These are phyloP conservation scores for Patella ulyssiponensis DNA, from an alignment of 2,888 invertebrate species.

Conservation along the genomic window DNA sequence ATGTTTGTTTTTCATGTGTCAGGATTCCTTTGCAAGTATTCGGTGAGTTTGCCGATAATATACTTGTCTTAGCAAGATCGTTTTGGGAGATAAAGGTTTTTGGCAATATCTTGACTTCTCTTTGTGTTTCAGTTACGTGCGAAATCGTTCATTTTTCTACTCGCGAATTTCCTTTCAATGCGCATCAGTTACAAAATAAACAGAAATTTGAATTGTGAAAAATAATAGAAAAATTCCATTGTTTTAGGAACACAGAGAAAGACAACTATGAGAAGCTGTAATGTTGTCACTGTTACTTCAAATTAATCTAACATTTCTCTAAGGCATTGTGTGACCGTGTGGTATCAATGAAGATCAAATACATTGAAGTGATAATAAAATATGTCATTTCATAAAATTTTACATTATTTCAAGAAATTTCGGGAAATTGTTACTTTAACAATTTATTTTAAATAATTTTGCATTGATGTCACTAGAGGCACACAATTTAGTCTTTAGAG, in stretches of 20 bases:
- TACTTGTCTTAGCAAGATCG: background rate
- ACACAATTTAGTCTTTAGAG: no score
- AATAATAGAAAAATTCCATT: background rate
- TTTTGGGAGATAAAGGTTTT: background rate
- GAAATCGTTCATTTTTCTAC: background rate
- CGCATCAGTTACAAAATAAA: background rate
- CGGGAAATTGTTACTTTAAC: no score
- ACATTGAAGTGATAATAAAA: no score
- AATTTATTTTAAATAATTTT: no score
- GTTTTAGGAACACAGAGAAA: background rate
- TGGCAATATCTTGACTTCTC: background rate
- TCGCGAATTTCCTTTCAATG: background rate
- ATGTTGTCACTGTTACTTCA: no score
- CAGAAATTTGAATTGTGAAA: background rate
- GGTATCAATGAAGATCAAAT: no score
- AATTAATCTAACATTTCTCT: no score
- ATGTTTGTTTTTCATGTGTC: background rate
- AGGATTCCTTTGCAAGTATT: background rate
- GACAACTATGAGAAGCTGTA: background rate
- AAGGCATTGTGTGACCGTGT: no score
- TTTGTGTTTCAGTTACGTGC: background rate
- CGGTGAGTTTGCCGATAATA: background rate
- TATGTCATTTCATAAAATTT: no score
- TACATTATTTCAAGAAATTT: no score
- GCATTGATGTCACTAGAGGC: no score